Evolutionary conservation across 1,140 invertebrate species (phyloP).

Genomic region (Camponotus floridanus): DNA sequence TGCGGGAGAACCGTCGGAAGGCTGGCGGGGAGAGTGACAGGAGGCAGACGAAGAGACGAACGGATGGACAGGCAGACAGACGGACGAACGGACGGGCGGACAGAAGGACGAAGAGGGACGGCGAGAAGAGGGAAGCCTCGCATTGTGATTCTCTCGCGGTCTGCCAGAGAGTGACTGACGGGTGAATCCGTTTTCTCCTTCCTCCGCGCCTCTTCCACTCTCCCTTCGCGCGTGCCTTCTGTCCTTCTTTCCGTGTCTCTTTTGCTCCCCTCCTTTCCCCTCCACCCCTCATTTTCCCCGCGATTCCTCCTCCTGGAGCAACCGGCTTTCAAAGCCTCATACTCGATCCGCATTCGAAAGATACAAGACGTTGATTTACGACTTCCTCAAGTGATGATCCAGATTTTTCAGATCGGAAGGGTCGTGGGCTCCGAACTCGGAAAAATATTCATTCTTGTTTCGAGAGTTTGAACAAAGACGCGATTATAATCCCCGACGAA

Average conservation of each 20-base stretch:
- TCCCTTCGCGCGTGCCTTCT: conserved; percentile 56
- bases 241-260: conserved; percentile 48
- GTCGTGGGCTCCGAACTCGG: not conserved
- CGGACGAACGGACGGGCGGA: conserved; percentile 67
- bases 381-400: conserved; percentile 63
- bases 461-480: conserved; percentile 33
- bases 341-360: conserved; percentile 60
- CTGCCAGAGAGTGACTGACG: conserved; percentile 85
- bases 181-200: conserved; percentile 83
- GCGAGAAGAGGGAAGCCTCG: conserved; percentile 75
- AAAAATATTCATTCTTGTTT: conserved; percentile 60
- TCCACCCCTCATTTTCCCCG: not conserved
- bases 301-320: conserved; percentile 58
- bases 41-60: conserved; percentile 78
- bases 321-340: conserved; percentile 70
- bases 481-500: conserved; percentile 1
- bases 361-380: conserved; percentile 65
- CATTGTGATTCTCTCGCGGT: conserved; percentile 85
- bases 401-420: conserved; percentile 54
- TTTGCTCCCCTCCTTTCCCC: not conserved
- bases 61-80: conserved; percentile 73
- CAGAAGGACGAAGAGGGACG: conserved; percentile 71
- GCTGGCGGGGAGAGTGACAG: conserved; percentile 81
- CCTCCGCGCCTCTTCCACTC: conserved; percentile 66
- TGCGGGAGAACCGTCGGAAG: conserved; percentile 75